Base-by-base conservation (phyloP, 2,888 invertebrate genomes). In the Parelbella ahira region DNA sequence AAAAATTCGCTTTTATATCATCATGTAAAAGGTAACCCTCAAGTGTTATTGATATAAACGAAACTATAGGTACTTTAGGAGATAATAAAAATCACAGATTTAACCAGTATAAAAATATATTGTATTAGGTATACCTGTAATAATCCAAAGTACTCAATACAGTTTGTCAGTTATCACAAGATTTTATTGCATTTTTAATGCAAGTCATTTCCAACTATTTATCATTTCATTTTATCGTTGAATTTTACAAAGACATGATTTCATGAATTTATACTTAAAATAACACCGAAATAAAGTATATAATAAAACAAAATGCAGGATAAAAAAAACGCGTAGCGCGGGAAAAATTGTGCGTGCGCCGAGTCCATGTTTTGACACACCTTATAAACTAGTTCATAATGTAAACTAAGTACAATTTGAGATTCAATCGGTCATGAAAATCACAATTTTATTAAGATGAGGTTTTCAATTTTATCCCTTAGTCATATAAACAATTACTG, bases 401-500 rank as follows among this genome's bases (percentile, higher is more conserved):
- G 30, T 45, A 44, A 51, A 47, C 64, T 75, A 76, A 76, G 75
- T 75, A 74, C 73, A 67, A 52, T 55, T 60, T 63, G 76, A 76
- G 76, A 76, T 76, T 75, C 76, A 44, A 51, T 39, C 36, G 48
- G 51, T 42, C 42, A 42, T 42, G 34, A 29, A 24, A 7, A 9
- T n/a, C n/a, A n/a, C n/a, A n/a, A n/a, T n/a, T n/a, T n/a, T n/a
- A n/a, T n/a, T n/a, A n/a, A n/a, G n/a, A n/a, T n/a, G n/a, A n/a
- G n/a, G n/a, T n/a, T n/a, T n/a, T n/a, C n/a, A n/a, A n/a, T n/a
- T n/a, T n/a, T n/a, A n/a, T n/a, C n/a, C n/a, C n/a, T n/a, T n/a
- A n/a, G n/a, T n/a, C n/a, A n/a, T n/a, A n/a, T n/a, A n/a, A n/a
- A n/a, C n/a, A n/a, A n/a, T n/a, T n/a, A n/a, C n/a, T n/a, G n/a